Percentiles rank a stretch among this genome's conserved stretches.
Conservation (phyloP, 2,113 vertebrate species). For the Nerophis ophidion region DNA sequence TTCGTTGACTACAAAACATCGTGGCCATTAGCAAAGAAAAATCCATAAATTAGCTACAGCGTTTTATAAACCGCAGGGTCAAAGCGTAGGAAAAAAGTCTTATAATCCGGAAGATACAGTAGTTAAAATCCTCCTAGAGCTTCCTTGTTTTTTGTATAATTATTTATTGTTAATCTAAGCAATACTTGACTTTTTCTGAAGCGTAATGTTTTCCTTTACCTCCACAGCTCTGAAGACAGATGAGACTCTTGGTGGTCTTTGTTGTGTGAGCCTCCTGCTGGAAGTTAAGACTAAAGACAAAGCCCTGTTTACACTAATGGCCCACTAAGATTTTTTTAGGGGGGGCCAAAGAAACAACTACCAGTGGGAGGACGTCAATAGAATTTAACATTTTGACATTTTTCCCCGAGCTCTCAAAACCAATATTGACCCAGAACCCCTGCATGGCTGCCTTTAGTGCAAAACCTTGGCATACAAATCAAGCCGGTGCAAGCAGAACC, state of each 20-base stretch:
- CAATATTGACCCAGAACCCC: conserved; percentile 79
- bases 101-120: no score
- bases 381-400: conserved; percentile 76
- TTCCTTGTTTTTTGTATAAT: no score
- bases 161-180: not conserved
- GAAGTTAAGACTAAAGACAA: conserved; percentile 74
- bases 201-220: conserved; percentile 52
- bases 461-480: conserved; percentile 72
- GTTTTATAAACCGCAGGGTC: no score
- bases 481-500: conserved; percentile 64
- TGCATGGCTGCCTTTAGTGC: conserved; percentile 70
- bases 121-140: no score
- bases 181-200: conserved; percentile 24
- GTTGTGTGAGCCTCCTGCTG: conserved; percentile 68
- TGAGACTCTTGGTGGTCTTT: conserved; percentile 62
- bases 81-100: no score
- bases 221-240: conserved; percentile 56
- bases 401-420: conserved; percentile 76
- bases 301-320: conserved; percentile 81
- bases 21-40: no score
- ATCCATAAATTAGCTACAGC: no score
- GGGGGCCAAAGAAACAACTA: conserved; percentile 72
- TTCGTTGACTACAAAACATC: no score
- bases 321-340: conserved; percentile 60
- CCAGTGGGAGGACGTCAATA: conserved; percentile 66